Conservation (phyloP, 30 jellyfish, hydroid and myxozoan species). For the Catostylus mosaicus region DNA sequence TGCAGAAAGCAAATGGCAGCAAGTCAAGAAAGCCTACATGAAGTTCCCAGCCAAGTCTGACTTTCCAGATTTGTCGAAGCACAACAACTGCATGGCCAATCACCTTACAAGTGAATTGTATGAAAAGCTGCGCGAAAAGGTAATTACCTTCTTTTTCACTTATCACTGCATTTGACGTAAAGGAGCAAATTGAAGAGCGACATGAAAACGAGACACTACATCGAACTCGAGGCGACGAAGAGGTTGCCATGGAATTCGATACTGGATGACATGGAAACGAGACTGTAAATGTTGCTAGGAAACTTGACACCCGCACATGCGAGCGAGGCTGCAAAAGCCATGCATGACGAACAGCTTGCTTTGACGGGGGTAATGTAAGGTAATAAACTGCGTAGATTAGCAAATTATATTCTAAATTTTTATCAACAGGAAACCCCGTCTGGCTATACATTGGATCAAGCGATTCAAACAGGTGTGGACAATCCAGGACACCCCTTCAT, state of each 20-base stretch:
- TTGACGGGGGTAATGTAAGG: constrained; percentile 5
- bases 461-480: constrained; percentile 92
- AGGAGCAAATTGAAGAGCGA: neutral
- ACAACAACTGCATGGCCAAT: constrained; percentile 68
- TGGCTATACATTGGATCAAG: constrained; percentile 81
- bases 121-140: constrained; percentile 43
- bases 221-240: neutral
- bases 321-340: no score
- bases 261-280: no score
- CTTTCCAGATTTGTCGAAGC: constrained; percentile 59
- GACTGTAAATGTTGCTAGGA: no score
- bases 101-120: constrained; percentile 29
- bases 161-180: neutral
- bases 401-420: neutral
- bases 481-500: constrained; percentile 96
- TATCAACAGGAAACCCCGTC: constrained; percentile 53
- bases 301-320: no score
- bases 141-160: neutral
- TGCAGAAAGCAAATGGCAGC: constrained; percentile 48
- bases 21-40: constrained; percentile 32
- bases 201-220: neutral
- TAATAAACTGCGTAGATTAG: no score
- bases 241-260: constrained; percentile 12
- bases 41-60: constrained; percentile 48
- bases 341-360: no score